Conservation (phyloP, 2,888 invertebrate species). For the Clitarchus hookeri region DNA sequence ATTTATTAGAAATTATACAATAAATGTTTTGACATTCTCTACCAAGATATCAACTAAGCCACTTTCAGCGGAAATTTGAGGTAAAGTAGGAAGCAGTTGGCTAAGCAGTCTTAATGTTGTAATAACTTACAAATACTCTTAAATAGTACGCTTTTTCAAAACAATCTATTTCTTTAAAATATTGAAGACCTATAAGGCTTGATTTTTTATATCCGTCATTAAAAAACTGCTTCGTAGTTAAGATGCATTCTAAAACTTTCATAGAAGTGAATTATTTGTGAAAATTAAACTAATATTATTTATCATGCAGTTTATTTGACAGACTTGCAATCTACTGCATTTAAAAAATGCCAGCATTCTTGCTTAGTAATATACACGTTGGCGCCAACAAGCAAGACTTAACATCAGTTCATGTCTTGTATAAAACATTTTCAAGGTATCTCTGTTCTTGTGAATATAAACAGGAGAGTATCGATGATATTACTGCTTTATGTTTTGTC, state of each 20-base stretch:
- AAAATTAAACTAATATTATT: too few relatives aligned
- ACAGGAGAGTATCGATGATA: not conserved
- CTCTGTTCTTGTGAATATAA: not conserved
- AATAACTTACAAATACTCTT: not conserved
- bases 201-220: not conserved
- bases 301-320: not conserved
- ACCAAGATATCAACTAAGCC: too few relatives aligned
- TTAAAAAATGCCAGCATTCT: not conserved
- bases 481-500: not conserved
- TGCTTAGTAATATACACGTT: not conserved
- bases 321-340: not conserved
- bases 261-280: too few relatives aligned
- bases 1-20: not conserved
- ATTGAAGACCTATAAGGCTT: not conserved
- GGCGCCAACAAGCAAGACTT: not conserved
- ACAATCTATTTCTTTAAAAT: not conserved
- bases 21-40: not conserved
- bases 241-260: not conserved
- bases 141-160: not conserved
- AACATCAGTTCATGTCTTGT: not conserved
- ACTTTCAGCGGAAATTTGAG: not conserved
- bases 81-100: not conserved
- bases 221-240: not conserved
- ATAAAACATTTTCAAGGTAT: not conserved
- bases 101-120: not conserved